Evolutionary conservation across 2,888 invertebrate genomes (phyloP).

Genomic region (Drosophila borealis): DNA sequence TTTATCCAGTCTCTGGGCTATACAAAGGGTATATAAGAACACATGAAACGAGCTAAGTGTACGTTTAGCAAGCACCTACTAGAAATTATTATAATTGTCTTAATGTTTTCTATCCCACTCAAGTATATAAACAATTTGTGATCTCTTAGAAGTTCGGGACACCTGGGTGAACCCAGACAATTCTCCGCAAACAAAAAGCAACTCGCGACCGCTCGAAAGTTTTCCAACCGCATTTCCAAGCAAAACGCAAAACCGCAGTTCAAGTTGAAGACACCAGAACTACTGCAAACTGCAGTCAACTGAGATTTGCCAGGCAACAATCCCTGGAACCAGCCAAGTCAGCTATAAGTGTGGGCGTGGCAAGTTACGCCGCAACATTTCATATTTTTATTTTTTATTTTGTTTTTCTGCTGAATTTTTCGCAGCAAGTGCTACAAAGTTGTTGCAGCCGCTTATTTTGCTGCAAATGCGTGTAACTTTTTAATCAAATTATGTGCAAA

Average conservation of each 20-base stretch:
- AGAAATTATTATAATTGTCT: slow-evolving; percentile 54
- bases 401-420: not conserved
- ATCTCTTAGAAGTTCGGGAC: slow-evolving; percentile 18
- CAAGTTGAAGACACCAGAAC: slow-evolving; percentile 35
- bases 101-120: slow-evolving; percentile 7
- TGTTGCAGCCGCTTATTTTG: slow-evolving; percentile 47
- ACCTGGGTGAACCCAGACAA: slow-evolving; percentile 20
- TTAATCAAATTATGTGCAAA: slow-evolving; percentile 80
- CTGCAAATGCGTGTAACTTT: slow-evolving; percentile 79
- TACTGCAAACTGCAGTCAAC: slow-evolving; percentile 50
- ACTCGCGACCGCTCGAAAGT: slow-evolving; percentile 35
- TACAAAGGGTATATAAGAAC: not conserved
- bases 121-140: slow-evolving; percentile 12
- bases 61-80: slow-evolving; percentile 22
- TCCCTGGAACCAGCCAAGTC: not conserved
- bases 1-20: too few relatives aligned
- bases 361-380: slow-evolving; percentile 28
- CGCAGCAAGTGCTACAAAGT: slow-evolving; percentile 46
- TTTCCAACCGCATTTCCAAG: slow-evolving; percentile 50
- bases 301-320: slow-evolving; percentile 38
- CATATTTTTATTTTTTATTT: slow-evolving; percentile 30
- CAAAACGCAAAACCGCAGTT: slow-evolving; percentile 59
- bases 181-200: slow-evolving; percentile 10
- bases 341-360: slow-evolving; percentile 15
- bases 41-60: slow-evolving; percentile 21